Evolutionary conservation across 2,797 vertebrate species (phyloP).

Genomic region (Trachurus trachurus): DNA sequence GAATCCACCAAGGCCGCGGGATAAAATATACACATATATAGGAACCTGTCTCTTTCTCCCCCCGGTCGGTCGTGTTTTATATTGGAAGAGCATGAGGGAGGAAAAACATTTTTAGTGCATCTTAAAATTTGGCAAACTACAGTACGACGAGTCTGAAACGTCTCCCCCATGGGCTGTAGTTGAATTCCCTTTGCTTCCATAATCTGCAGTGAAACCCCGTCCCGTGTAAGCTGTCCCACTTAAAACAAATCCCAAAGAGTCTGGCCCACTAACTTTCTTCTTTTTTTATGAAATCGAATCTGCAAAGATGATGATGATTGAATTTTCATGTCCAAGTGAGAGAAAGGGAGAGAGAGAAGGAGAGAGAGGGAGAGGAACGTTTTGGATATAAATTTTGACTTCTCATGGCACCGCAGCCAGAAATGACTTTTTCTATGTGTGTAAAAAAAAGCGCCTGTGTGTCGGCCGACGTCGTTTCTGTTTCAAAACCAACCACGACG

Average conservation of each 20-base stretch:
- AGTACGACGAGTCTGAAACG: slow-evolving; percentile 1
- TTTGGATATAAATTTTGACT: slow-evolving; percentile 34
- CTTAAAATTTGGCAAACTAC: slow-evolving; percentile 34
- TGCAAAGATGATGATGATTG: neutral
- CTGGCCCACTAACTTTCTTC: slow-evolving; percentile 3
- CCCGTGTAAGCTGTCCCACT: neutral
- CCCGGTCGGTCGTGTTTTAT: slow-evolving; percentile 32
- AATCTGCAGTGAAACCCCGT: slow-evolving; percentile 9
- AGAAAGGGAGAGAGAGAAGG: too few relatives aligned
- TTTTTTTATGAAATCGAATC: slow-evolving; percentile 5
- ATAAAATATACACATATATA: slow-evolving; percentile 2
- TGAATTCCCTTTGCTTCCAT: slow-evolving; percentile 21
- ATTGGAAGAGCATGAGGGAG: slow-evolving; percentile 19
- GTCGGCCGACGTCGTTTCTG: slow-evolving; percentile 36
- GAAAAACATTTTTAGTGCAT: slow-evolving; percentile 35
- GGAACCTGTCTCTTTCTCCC: slow-evolving; percentile 16
- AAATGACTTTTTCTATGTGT: slow-evolving; percentile 36
- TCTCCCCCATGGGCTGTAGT: slow-evolving; percentile 1
- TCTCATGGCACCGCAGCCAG: slow-evolving; percentile 19
- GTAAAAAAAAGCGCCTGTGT: slow-evolving; percentile 17
- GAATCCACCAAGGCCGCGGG: slow-evolving; percentile 11
- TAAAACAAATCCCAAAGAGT: slow-evolving; percentile 6
- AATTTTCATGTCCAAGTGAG: slow-evolving; percentile 2
- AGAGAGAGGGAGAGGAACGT: neutral
- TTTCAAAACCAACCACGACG: slow-evolving; percentile 42